Evolutionary conservation across 2,113 vertebrate genomes (phyloP).

Genomic region (Platycercus adscitus): DNA sequence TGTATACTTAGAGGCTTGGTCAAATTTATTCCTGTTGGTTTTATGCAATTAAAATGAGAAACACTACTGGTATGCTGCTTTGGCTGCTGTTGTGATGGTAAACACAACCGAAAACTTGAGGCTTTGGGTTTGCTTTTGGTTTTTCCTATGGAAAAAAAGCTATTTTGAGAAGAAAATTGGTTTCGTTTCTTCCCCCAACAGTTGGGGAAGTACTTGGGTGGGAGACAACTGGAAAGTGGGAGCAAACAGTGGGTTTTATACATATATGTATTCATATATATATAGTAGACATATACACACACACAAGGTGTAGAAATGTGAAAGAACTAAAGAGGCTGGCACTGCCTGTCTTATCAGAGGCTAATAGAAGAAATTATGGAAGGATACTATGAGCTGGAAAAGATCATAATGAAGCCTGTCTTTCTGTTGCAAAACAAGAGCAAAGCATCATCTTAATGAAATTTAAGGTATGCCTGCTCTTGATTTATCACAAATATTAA

Average conservation of each 20-base stretch:
- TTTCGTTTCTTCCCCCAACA: accelerated
- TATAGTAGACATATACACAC: background rate
- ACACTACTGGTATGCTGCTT: background rate
- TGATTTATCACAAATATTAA: background rate
- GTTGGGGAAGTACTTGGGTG: background rate
- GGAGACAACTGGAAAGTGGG: background rate
- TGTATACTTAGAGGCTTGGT: background rate
- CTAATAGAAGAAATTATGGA: background rate
- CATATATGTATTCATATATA: background rate
- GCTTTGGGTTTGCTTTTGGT: background rate
- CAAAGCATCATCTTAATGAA: background rate
- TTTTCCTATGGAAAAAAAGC: background rate
- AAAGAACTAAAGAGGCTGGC: background rate
- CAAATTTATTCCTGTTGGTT: background rate
- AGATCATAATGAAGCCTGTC: background rate
- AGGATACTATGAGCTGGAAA: background rate
- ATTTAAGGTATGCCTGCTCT: background rate
- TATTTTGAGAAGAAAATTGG: background rate
- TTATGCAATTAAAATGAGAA: slow-evolving; percentile 40
- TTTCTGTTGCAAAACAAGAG: background rate
- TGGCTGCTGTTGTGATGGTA: background rate
- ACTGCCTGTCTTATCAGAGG: background rate
- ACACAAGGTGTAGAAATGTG: background rate
- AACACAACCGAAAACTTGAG: background rate
- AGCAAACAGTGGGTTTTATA: background rate